Base-by-base conservation (phyloP, 2,113 vertebrate genomes). In the Egretta garzetta region DNA sequence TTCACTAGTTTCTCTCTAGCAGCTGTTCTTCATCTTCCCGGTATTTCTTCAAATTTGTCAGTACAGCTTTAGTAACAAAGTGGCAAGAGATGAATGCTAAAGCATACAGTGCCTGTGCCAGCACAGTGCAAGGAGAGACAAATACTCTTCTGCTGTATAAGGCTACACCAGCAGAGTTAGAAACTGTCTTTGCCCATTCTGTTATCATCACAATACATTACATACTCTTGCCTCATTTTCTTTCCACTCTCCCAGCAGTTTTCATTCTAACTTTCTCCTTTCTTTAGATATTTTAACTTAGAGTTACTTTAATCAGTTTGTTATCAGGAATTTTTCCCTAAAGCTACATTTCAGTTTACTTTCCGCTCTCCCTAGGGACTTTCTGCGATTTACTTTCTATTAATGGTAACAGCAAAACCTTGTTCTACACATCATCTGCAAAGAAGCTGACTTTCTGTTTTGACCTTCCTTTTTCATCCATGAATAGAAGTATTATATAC, bases 401-500 rank as follows among this genome's bases (percentile, higher is more conserved):
- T 85, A 92, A 68, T 0, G 5, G 32, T 53, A 86, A 93, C 79
- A 90, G 74, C 81, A 87, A 81, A 89, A 73, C 55, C 47, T 91
- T 91, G 70, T 80, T 87, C 53, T 86, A 90, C 17, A 33, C 67
- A 86, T 74, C 55, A 90, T 68, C 85, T 86, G 71, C 67, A 71
- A 88, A 83, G 59, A 83, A 80, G 71, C 26, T 55, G 47, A 79
- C n/a, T 74, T 85, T 83, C 53, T 80, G 39, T 53, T 90, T 35
- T 68, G 43, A 64, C 71, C 32, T 64, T 91, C 45, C 63, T 70
- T 93, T 64, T 93, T 76, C 50, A 82, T 66, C 52, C 41, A 24
- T 88, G 85, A 96, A 96, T 93, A 41, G 59, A 77, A 93, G 72
- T n/a, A 96, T 66, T 92, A 92, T 77, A 86, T 30, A 86, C 23